These are phyloP conservation scores for Decapterus maruadsi DNA, from an alignment of 2,797 vertebrate species.

Conservation along the genomic window DNA sequence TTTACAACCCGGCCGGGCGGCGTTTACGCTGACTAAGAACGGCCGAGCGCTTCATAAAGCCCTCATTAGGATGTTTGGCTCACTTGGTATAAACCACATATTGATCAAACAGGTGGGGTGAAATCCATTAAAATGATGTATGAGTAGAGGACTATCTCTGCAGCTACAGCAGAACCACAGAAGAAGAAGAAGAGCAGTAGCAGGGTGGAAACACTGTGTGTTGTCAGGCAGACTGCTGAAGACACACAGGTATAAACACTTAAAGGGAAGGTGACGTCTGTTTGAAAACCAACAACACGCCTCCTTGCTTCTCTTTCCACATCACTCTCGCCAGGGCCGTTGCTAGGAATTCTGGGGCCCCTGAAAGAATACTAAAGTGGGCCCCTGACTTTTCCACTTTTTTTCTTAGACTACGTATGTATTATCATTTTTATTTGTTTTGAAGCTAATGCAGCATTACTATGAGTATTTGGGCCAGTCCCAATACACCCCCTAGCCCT, in stretches of 20 bases:
- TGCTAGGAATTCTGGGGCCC: too few species aligned
- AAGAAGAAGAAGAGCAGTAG: background rate
- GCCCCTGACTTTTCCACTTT: too few species aligned
- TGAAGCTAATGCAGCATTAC: too few species aligned
- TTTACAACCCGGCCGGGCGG: conserved; percentile 10
- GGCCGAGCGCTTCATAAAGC: background rate
- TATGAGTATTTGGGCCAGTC: too few species aligned
- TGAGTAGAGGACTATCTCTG: background rate
- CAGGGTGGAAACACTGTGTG: background rate
- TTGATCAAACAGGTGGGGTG: conserved; percentile 8
- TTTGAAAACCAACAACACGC: conserved; percentile 9
- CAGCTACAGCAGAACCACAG: background rate
- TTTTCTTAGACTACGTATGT: too few species aligned
- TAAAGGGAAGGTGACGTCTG: background rate
- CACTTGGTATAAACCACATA: conserved; percentile 5
- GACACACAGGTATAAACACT: conserved; percentile 16
- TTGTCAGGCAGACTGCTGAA: background rate
- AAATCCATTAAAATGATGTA: background rate
- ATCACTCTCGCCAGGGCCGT: too few species aligned
- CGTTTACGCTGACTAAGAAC: conserved; percentile 8
- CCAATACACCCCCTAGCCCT: too few species aligned
- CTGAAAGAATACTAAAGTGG: too few species aligned
- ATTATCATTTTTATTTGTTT: too few species aligned
- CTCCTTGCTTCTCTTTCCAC: conserved; percentile 19
- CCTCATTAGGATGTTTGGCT: conserved; percentile 10